Base-by-base conservation (phyloP, 2,888 invertebrate species). In the Drosophila histrio region DNA sequence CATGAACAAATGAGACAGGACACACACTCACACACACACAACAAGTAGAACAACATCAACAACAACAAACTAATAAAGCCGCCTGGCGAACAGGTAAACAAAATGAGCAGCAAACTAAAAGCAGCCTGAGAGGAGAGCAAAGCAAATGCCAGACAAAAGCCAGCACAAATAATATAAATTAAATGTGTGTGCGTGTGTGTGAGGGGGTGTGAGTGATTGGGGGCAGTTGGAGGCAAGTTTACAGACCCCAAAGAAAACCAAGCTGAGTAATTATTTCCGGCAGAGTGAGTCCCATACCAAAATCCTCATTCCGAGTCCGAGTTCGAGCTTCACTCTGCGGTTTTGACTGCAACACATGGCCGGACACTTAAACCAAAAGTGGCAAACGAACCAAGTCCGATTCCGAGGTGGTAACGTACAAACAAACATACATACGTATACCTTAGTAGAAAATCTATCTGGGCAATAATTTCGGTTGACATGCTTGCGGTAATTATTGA, bases 401-500 rank as follows among this genome's bases (percentile, higher is more conserved):
- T 43, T 21, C 7, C 26, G 11, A 38, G 68, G 43, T 52, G 65
- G 28, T 2, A 11, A 41, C 41, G n/a, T 8, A 38, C 7, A n/a
- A 3, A 38, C 3, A 21, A n/a, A 26, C 15, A 19, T 5, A 26
- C 2, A 26, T 5, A 26, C 6, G 26, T n/a, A 44, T 32, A 47
- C 32, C 30, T 11, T 60, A 68, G 64, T 60, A 43, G 65, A 71
- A 78, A 81, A 79, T 70, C 82, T 87, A 89, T 87, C 88, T 74
- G 73, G 85, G 79, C 89, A 89, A 86, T 89, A 89, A 90, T 90
- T 90, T 85, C 79, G 79, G 84, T 88, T 90, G 90, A 89, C 90
- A 90, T 85, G 89, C 87, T 89, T 90, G 90, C 78, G 87, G 91
- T 88, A 88, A 90, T 90, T 88, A 90, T 89, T 85, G 89, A 84